Evolutionary conservation across 1,140 invertebrate species (phyloP), one percentile per base, ranked within the genome.

Genomic region (Oryctes rhinoceros): DNA sequence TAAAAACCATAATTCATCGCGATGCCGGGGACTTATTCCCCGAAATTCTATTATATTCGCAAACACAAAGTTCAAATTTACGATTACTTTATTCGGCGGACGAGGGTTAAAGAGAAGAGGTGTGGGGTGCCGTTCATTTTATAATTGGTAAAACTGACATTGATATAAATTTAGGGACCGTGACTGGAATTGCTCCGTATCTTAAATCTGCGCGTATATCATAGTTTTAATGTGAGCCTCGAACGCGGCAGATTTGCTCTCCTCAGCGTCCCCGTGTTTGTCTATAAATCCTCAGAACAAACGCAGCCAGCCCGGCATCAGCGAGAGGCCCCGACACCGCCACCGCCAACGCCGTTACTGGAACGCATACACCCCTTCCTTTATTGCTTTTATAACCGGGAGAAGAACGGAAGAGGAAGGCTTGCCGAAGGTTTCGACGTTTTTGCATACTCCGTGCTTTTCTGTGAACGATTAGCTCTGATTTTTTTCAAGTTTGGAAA

Each of bases 81-180:
- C 82, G 82, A 81, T 81, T 81, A 82, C 82, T 84, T 82, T 83
- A 85, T 83, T 85, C 83, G 80, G 44, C 65, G 65, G 65, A 71
- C 65, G 65, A 30, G 65, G 65, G 65, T 18, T 24, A 71, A 37
- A n/a, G 30, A 24, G 65, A 37, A 24, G 65, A 30, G 35, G 20
- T 35, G 75, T 15, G 75, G 18, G 75, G 47, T 82, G 80, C 76
- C 82, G 79, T 85, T 85, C 85, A 85, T 84, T 86, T 85, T 86
- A 84, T 86, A 87, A 87, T 87, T 87, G 86, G 84, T 85, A 85
- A 71, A 84, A 87, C 85, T 87, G 86, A 87, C 86, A 83, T 86
- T 87, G 86, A 87, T 85, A 87, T 87, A 87, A 87, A 87, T 87
- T 87, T 86, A 85, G 84, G 85, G 83, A 82, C 84, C 85, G 85